Percentiles rank a stretch among this genome's conserved stretches.
Conservation (phyloP, 2,797 vertebrate genomes). For the Hydrocynus forskahlii region DNA sequence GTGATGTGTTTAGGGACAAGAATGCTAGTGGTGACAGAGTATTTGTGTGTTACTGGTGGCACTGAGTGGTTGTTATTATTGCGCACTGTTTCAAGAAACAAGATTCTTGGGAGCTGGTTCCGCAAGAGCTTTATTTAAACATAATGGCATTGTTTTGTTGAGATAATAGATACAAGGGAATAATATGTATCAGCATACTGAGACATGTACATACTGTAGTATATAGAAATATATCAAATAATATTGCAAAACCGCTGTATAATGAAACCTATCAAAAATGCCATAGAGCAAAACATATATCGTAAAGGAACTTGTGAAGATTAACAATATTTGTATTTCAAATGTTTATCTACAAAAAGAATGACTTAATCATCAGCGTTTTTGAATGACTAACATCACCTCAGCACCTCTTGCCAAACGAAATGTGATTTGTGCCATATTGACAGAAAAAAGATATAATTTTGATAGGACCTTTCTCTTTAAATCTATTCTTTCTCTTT, state of each 20-base stretch:
- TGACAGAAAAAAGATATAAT: conserved; percentile 17
- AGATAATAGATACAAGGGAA: conserved; percentile 4
- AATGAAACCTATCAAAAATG: conserved; percentile 44
- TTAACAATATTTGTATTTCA: conserved; percentile 52
- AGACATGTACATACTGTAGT: conserved; percentile 53
- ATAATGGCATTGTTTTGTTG: conserved; percentile 26
- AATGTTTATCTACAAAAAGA: conserved; percentile 52
- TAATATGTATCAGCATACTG: conserved; percentile 32
- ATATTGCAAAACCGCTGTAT: conserved; percentile 34
- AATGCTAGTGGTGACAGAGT: neutral
- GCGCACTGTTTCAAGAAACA: conserved; percentile 2
- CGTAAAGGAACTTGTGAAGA: conserved; percentile 39
- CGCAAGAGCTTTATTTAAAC: conserved; percentile 8
- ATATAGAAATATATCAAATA: conserved; percentile 24
- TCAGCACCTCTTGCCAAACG: conserved; percentile 60
- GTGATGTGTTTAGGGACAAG: conserved; percentile 8
- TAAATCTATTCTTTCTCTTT: conserved; percentile 23
- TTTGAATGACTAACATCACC: conserved; percentile 51
- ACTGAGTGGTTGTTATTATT: conserved; percentile 3
- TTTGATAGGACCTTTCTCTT: conserved; percentile 33
- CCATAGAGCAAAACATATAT: conserved; percentile 41
- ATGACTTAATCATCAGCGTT: conserved; percentile 54
- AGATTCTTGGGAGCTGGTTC: conserved; percentile 8
- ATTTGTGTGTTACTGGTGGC: conserved; percentile 28
- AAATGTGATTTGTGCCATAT: conserved; percentile 63